Conservation (phyloP, 2,113 vertebrate species). For the Athene noctua region DNA sequence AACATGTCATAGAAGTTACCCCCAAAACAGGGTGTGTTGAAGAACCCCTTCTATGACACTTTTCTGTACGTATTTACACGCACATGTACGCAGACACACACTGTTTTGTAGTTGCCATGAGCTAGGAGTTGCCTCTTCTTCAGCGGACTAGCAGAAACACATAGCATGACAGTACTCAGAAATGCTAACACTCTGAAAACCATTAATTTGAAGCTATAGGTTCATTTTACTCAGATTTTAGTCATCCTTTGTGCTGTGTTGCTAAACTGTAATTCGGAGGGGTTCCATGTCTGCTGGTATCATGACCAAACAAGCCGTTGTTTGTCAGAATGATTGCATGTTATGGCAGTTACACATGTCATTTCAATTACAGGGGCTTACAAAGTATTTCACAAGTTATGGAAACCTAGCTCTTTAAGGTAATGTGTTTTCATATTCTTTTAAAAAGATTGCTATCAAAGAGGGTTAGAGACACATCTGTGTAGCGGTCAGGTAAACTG, state of each 20-base stretch:
- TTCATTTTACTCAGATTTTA: background rate
- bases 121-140: background rate
- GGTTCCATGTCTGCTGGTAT: background rate
- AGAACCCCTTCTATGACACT: background rate
- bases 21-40: background rate
- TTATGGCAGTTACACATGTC: background rate
- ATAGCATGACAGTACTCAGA: background rate
- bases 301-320: background rate
- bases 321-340: background rate
- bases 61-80: background rate
- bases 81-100: too few species aligned
- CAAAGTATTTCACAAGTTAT: constrained; percentile 80
- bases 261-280: background rate
- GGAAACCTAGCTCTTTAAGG: constrained; percentile 83
- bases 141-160: background rate
- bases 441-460: background rate
- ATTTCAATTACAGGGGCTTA: constrained; percentile 83
- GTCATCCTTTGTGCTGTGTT: background rate
- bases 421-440: constrained; percentile 49
- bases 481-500: background rate
- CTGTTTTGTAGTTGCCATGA: background rate
- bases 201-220: background rate
- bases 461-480: background rate
- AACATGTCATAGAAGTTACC: background rate
- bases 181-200: background rate